Base-by-base conservation (phyloP, 1,140 invertebrate species). In the Gryllus bimaculatus region DNA sequence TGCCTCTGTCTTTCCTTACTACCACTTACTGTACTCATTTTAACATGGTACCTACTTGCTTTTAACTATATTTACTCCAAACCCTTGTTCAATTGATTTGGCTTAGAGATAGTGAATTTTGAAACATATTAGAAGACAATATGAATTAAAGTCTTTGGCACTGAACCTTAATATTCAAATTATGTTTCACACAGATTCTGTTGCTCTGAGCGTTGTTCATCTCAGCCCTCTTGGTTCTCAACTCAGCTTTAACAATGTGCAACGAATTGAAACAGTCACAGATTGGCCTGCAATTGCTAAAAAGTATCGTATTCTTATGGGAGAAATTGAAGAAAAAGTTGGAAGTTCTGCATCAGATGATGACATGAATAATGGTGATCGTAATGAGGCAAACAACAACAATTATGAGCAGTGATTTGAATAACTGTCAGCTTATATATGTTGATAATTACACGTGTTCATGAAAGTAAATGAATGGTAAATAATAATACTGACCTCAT, bases 251-350 rank as follows among this genome's bases (percentile, higher is more conserved):
- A 90, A 90, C 82, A 89, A 91, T 82, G 86, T 89, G 74, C 85
- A 88, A 78, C 89, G 93, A 80, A 95, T 97, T 79, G 95, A 97
- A 84, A 96, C 94, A 82, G 94, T 97, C 0, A 93, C 95, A 8
- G 95, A 97, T 84, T 97, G 96, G 96, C 92, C 95, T 81, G 87
- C 91, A 2, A 96, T 97, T 47, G 92, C 94, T 10, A 94, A 94
- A 85, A 95, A 95, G 83, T 97, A 96, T 84, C 89, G 94, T n/a
- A 91, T 92, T 0, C 86, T 96, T 3, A 91, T 91, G 83, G 92
- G 94, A 10, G 90, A 91, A 78, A 86, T 89, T 8, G 89, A 91
- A 73, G 78, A 79, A 10, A 73, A 48, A 77, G 73, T 47, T 74
- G 79, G 75, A 15, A 74, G 76, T 48, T 74, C 74, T 20, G 47